phyloP scores from a whole-genome alignment of 2,888 invertebrate species.

The Drosophila longiperda region DNA sequence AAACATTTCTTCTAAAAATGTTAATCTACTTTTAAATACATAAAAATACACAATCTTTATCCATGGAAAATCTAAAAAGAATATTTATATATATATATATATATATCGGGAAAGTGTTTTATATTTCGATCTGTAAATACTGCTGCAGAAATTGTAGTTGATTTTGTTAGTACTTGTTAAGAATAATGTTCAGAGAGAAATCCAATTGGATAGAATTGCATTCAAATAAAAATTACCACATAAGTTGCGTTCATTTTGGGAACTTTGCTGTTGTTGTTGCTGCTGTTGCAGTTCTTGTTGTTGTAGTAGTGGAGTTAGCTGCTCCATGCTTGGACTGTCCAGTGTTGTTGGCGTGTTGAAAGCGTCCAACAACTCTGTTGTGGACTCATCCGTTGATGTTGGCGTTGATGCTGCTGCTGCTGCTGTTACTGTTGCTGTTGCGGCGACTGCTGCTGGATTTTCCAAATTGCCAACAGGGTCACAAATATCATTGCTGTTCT shows the following conservation, averaged over 20 bases:
- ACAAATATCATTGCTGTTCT: constrained; percentile 82
- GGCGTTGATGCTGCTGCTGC: background rate
- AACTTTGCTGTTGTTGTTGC: constrained; percentile 64
- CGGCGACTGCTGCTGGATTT: constrained; percentile 14
- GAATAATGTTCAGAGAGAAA: background rate
- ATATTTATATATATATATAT: background rate
- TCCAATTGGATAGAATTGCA: background rate
- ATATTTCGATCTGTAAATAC: constrained; percentile 11
- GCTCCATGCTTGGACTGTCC: constrained; percentile 40
- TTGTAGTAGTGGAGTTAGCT: constrained; percentile 22
- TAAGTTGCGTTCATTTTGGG: constrained; percentile 76
- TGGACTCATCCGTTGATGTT: constrained; percentile 24
- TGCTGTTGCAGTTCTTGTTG: constrained; percentile 36
- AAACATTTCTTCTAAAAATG: background rate
- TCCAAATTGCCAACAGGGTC: constrained; percentile 54
- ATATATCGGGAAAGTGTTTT: background rate
- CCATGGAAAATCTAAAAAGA: background rate
- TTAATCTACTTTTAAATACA: background rate
- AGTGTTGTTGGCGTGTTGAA: constrained; percentile 10
- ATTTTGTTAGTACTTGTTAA: constrained; percentile 3
- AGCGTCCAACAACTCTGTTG: constrained; percentile 1
- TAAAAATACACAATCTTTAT: background rate
- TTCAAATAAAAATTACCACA: constrained; percentile 56
- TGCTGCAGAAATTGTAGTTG: constrained; percentile 25
- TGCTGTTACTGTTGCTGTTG: constrained; percentile 28